phyloP scores from a whole-genome alignment of 1,140 invertebrate genomes.

The Atta cephalotes region DNA sequence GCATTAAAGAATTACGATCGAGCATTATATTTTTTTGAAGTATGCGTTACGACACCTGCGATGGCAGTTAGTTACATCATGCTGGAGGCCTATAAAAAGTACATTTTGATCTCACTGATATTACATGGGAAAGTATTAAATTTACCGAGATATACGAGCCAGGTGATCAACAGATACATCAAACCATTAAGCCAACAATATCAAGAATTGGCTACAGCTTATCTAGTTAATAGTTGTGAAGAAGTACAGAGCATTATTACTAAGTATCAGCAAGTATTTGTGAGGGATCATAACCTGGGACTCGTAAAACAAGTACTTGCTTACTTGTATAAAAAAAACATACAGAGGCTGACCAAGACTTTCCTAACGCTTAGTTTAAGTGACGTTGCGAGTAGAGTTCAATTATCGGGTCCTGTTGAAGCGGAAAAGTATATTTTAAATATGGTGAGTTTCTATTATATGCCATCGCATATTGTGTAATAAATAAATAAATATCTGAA shows the following conservation, averaged over 20 bases:
- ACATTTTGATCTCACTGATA: slow-evolving; percentile 96
- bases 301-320: slow-evolving; percentile 94
- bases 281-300: slow-evolving; percentile 94
- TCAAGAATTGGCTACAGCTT: slow-evolving; percentile 95
- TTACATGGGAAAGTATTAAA: slow-evolving; percentile 93
- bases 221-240: slow-evolving; percentile 91
- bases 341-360: slow-evolving; percentile 98
- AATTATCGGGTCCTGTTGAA: slow-evolving; percentile 93
- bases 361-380: slow-evolving; percentile 97
- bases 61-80: slow-evolving; percentile 98
- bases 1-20: slow-evolving; percentile 96
- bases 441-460: slow-evolving; percentile 90
- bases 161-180: slow-evolving; percentile 92
- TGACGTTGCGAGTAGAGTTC: slow-evolving; percentile 97
- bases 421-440: slow-evolving; percentile 98
- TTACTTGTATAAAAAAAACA: slow-evolving; percentile 98
- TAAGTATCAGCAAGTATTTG: slow-evolving; percentile 93
- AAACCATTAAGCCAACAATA: slow-evolving; percentile 97
- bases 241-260: slow-evolving; percentile 90
- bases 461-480: neutral
- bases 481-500: neutral
- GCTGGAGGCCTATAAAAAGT: slow-evolving; percentile 99
- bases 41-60: slow-evolving; percentile 96
- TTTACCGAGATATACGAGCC: slow-evolving; percentile 96
- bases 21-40: slow-evolving; percentile 98